Evolutionary conservation across 2,888 invertebrate genomes (phyloP).

Genomic region (Zaprionus lineosus): DNA sequence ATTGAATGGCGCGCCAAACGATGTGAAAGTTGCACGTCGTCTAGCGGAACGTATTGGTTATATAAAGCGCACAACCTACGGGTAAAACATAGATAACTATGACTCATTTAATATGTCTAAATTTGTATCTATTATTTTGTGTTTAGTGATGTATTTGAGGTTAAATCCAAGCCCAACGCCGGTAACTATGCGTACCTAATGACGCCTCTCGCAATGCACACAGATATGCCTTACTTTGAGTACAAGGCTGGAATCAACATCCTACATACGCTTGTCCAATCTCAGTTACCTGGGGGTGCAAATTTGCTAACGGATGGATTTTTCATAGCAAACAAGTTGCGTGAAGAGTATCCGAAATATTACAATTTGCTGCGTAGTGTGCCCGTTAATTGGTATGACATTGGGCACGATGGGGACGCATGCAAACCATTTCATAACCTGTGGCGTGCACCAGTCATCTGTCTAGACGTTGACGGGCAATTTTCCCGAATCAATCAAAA

Average conservation of each 20-base stretch:
- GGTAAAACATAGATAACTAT: no score
- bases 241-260: slow-evolving; percentile 88
- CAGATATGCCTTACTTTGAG: slow-evolving; percentile 89
- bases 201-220: slow-evolving; percentile 87
- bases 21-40: slow-evolving; percentile 84
- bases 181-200: slow-evolving; percentile 89
- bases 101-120: no score
- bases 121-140: no score
- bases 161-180: slow-evolving; percentile 86
- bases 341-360: slow-evolving; percentile 84
- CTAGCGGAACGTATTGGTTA: slow-evolving; percentile 87
- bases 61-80: slow-evolving; percentile 88
- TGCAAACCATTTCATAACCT: slow-evolving; percentile 86
- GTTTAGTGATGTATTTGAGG: slow-evolving; percentile 86
- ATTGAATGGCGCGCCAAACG: slow-evolving; percentile 85
- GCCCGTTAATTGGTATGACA: slow-evolving; percentile 89
- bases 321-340: slow-evolving; percentile 85
- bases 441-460: slow-evolving; percentile 86
- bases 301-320: slow-evolving; percentile 88
- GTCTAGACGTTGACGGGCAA: slow-evolving; percentile 83
- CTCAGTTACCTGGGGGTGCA: slow-evolving; percentile 86
- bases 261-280: slow-evolving; percentile 88
- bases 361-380: slow-evolving; percentile 85
- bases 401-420: slow-evolving; percentile 85
- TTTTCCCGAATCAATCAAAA: slow-evolving; percentile 87